These are phyloP conservation scores for Pocota personata DNA, from an alignment of 2,888 invertebrate species.

Conservation along the genomic window DNA sequence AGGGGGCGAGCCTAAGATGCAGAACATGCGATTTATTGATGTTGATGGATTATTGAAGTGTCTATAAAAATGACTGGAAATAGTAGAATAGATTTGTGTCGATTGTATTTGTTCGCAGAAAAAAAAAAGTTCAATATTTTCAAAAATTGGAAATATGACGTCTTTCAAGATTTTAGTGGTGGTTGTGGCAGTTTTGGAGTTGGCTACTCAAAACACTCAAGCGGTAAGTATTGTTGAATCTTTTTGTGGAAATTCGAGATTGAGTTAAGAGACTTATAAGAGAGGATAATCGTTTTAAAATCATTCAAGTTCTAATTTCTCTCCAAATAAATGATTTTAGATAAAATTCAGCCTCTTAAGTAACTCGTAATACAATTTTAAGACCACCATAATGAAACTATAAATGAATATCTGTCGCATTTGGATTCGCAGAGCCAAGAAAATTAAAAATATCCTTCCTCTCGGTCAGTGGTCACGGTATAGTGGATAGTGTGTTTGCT, in stretches of 20 bases:
- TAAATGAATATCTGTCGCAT: no score
- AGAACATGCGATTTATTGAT: constrained; percentile 18
- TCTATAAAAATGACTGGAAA: neutral
- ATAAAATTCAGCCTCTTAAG: no score
- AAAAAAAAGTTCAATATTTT: neutral
- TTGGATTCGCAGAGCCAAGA: no score
- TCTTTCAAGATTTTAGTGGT: neutral
- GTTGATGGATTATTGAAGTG: constrained; percentile 1
- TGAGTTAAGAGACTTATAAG: no score
- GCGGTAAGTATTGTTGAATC: neutral
- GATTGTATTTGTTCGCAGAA: neutral
- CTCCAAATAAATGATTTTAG: no score
- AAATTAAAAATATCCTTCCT: no score
- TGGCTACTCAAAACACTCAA: neutral
- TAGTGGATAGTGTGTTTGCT: no score
- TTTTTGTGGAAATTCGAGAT: neutral
- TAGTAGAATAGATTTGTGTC: neutral
- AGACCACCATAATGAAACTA: no score
- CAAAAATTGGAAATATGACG: neutral
- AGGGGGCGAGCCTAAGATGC: constrained; percentile 8
- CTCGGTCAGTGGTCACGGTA: no score
- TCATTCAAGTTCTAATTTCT: no score
- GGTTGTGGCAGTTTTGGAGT: neutral
- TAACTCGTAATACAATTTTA: no score
- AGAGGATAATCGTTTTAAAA: no score